Conservation (phyloP, 2,888 invertebrate genomes). For the Drosophila glabriapex region DNA sequence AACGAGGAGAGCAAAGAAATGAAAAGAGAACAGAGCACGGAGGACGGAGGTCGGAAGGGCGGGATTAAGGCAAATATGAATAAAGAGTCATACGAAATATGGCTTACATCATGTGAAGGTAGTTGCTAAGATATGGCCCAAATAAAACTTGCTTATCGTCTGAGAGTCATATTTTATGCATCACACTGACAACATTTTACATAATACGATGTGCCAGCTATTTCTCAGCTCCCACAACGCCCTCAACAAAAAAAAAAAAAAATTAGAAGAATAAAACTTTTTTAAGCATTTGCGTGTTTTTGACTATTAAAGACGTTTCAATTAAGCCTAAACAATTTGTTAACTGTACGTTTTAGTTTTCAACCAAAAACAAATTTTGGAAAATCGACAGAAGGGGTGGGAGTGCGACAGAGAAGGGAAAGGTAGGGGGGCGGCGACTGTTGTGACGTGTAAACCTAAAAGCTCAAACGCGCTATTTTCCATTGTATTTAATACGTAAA, state of each 20-base stretch:
- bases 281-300: constrained; percentile 52
- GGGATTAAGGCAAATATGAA: constrained; percentile 25
- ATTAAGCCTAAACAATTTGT: constrained; percentile 55
- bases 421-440: background rate
- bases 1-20: constrained; percentile 22
- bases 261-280: constrained; percentile 3
- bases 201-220: constrained; percentile 19
- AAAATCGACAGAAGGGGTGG: background rate
- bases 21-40: constrained; percentile 8
- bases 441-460: constrained; percentile 51
- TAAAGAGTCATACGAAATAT: constrained; percentile 45
- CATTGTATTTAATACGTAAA: constrained; percentile 30
- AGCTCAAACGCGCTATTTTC: constrained; percentile 37
- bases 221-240: constrained; percentile 43
- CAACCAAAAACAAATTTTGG: constrained; percentile 13
- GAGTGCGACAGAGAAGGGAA: background rate
- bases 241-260: constrained; percentile 11
- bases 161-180: constrained; percentile 22
- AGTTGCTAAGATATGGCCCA: constrained; percentile 22
- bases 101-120: constrained; percentile 55
- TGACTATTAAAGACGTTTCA: constrained; percentile 58
- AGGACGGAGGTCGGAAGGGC: background rate
- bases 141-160: constrained; percentile 23
- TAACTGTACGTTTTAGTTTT: constrained; percentile 32
- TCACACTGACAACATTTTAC: constrained; percentile 20